Base-by-base conservation (phyloP, 1,140 invertebrate genomes). In the Drosophila bifasciata region DNA sequence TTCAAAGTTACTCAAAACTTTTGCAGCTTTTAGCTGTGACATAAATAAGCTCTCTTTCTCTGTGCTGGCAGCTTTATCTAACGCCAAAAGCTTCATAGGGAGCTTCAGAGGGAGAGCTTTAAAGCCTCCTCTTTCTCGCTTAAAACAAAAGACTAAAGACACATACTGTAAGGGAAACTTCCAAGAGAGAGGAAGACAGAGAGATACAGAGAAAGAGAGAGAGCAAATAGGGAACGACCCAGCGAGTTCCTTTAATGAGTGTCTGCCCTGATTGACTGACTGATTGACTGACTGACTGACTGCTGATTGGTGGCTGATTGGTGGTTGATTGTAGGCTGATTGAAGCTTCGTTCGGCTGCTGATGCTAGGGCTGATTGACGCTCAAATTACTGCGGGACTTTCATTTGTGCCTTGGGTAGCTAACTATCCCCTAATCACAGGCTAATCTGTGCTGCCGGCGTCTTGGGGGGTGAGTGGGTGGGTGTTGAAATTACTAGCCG, bases 401-500 rank as follows among this genome's bases (percentile, higher is more conserved):
- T 59, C 55, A 67, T 58, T 58, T 45, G 55, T 21, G 46, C 56
- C 55, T n/a, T 60, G 66, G 56, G 66, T 45, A 55, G 9, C 49
- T 13, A 9, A 19, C 28, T 19, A 51, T 45, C 16, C 32, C 13
- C 44, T 45, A 41, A 57, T 59, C 15, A 21, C 45, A 40, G 45
- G 15, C 19, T 46, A 69, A 59, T 32, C 45, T 21, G 46, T 28
- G 46, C 5, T 44, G 11, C 23, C 8, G 15, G 17, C 4, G 16
- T 5, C 7, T 3, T n/a, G 19, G 19, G 19, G 15, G 21, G 32
- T 52, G 40, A 16, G 46, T 59, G 46, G 21, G 48, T 19, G 55
- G 57, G 70, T 69, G 78, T 78, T 86, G 64, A 88, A 86, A 70
- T 28, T 28, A 28, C 8, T 64, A 50, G 57, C 51, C 62, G 53